These are phyloP conservation scores for Proctacanthus coquilletti DNA, from an alignment of 1,140 invertebrate genomes.

Conservation along the genomic window DNA sequence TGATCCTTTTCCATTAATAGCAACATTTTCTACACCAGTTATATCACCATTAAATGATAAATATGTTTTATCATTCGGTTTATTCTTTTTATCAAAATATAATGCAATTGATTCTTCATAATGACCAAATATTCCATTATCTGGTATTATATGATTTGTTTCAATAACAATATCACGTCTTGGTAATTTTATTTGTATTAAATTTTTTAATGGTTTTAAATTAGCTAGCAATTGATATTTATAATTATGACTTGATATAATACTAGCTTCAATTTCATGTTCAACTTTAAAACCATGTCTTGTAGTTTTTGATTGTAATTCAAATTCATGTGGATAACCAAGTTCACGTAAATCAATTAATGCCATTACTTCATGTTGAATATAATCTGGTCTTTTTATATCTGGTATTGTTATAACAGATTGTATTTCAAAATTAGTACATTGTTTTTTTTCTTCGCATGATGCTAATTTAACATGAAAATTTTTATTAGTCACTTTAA, in stretches of 20 bases:
- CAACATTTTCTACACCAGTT: slow-evolving; percentile 28
- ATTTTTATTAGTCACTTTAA: slow-evolving; percentile 51
- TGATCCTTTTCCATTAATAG: slow-evolving; percentile 35
- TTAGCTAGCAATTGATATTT: slow-evolving; percentile 53
- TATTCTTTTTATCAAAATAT: slow-evolving; percentile 52
- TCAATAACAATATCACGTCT: slow-evolving; percentile 46
- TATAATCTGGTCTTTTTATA: slow-evolving; percentile 15
- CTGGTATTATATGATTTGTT: slow-evolving; percentile 29
- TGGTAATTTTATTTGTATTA: slow-evolving; percentile 42
- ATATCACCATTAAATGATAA: slow-evolving; percentile 19
- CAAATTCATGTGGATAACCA: slow-evolving; percentile 52
- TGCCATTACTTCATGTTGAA: slow-evolving; percentile 38
- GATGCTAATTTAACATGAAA: slow-evolving; percentile 50
- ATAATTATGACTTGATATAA: slow-evolving; percentile 45
- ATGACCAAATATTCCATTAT: slow-evolving; percentile 22
- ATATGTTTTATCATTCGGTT: slow-evolving; percentile 45
- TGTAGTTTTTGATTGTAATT: slow-evolving; percentile 43
- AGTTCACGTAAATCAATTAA: slow-evolving; percentile 51
- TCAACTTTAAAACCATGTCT: slow-evolving; percentile 39
- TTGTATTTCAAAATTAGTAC: slow-evolving; percentile 50
- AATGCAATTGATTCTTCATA: slow-evolving; percentile 35
- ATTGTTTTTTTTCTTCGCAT: slow-evolving; percentile 61
- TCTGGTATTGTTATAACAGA: slow-evolving; percentile 21
- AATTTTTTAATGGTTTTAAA: slow-evolving; percentile 39
- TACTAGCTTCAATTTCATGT: slow-evolving; percentile 49